Evolutionary conservation across 2,797 vertebrate species (phyloP), one percentile per base, ranked within the genome.

Genomic region (Craterocephalus amniculus): DNA sequence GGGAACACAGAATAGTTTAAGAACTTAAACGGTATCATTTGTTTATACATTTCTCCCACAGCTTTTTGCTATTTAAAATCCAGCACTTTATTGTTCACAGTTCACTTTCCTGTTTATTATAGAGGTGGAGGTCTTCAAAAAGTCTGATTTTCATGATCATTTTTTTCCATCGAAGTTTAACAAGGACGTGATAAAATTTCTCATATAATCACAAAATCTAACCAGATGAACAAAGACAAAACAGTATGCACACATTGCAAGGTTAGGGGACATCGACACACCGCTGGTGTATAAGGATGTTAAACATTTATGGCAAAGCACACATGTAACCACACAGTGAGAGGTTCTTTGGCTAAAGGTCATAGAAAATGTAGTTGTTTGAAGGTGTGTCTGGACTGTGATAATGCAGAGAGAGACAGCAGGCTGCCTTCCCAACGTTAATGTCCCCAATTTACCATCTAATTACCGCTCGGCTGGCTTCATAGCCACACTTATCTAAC

Each of bases 371-470:
- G 89, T 84, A 88, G 78, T 87, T 88, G 88, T 92, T 92, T 92
- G 91, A 91, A 91, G 90, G 89, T 91, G 89, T 89, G 90, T 85
- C 86, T 90, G 87, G 85, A 82, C 89, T 90, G 86, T 89, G 92
- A 94, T 94, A 94, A 94, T 94, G 86, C 89, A 87, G 87, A 84
- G 84, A 87, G 87, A 86, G 84, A 88, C 88, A 89, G 88, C 89
- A 87, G 91, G 88, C 78, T 80, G 85, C 87, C 88, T 89, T 83
- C 74, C 87, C 83, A 83, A 91, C 79, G 82, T 91, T 94, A 93
- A 94, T 92, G 93, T 95, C 87, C 89, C 89, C 91, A 94, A 94
- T 95, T 95, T 95, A 93, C 90, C 92, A 94, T 94, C 93, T 94
- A 93, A 94, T 95, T 94, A 94, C 85, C 58, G 84, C 89, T 80